Base-by-base conservation (phyloP, 1,140 invertebrate genomes). In the Ceratina japonica region DNA sequence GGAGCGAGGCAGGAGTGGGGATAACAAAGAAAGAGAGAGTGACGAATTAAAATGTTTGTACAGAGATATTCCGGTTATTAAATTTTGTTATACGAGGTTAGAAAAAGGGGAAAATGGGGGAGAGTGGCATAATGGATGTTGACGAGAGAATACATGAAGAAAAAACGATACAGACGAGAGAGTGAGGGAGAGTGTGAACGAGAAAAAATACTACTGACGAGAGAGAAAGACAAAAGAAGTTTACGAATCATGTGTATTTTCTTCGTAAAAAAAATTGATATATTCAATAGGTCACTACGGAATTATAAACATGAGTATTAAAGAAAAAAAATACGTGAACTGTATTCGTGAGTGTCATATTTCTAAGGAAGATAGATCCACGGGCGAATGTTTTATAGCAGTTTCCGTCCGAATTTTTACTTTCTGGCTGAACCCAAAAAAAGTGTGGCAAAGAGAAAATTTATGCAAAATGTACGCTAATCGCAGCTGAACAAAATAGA, bases 11-110 rank as follows among this genome's bases (percentile, higher is more conserved):
- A 16, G 24, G n/a, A 16, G 10, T n/a, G 22, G 51, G 66, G 10
- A 49, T 10, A 13, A 66, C 16, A 66, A 79, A 86, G 64, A 79
- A 44, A 44, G 58, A 84, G 20, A 73, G 59, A 77, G 64, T 72
- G 79, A 78, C 85, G 73, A 81, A 88, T 86, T 87, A 90, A 87
- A 91, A 90, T 78, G 89, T 92, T 92, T 92, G 91, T 92, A 92
- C 91, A 92, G 91, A 92, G 89, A 92, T 92, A 90, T 92, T 92
- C 90, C 88, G 91, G 90, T 92, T 92, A 92, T 92, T 91, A 90
- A 92, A 92, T 92, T 92, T 92, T 92, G 90, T 92, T 92, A 92
- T 87, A 84, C 24, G 86, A 86, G 66, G 69, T 44, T 44, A 44
- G 37, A 44, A 44, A 44, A 56, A 63, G 77, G 52, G 77, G 66